phyloP scores from a whole-genome alignment of 2,888 invertebrate species.

The Drosophila picticornis region DNA sequence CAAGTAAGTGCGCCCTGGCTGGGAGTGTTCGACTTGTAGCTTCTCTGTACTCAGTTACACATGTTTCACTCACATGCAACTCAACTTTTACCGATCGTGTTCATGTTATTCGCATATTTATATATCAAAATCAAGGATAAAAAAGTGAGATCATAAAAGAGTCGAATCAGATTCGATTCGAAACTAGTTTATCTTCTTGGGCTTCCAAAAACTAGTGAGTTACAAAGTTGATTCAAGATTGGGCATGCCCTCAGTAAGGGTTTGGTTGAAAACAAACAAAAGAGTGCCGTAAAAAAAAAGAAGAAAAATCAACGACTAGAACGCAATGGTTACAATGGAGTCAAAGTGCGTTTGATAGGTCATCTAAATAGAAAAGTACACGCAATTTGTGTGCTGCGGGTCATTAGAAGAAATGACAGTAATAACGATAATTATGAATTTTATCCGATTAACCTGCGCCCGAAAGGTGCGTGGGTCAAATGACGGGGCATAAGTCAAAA shows the following conservation, averaged over 20 bases:
- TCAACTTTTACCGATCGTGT: neutral
- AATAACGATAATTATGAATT: conserved; percentile 86
- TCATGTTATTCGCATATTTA: neutral
- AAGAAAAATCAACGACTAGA: conserved; percentile 49
- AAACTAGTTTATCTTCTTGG: neutral
- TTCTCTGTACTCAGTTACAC: conserved; percentile 10
- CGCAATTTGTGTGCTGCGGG: conserved; percentile 73
- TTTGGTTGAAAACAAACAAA: conserved; percentile 29
- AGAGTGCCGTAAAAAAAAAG: conserved; percentile 15
- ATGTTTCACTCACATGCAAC: neutral
- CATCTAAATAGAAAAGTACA: conserved; percentile 83
- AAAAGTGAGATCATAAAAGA: neutral
- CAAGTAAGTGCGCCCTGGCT: neutral
- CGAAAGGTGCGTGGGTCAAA: conserved; percentile 48
- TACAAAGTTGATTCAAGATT: neutral
- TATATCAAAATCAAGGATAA: neutral
- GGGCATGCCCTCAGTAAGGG: neutral
- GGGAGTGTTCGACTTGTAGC: neutral
- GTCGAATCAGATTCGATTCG: neutral
- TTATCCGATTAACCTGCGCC: conserved; percentile 83
- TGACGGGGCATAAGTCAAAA: conserved; percentile 62
- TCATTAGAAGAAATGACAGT: conserved; percentile 83
- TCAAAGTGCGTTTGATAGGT: conserved; percentile 81
- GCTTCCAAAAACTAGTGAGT: neutral
- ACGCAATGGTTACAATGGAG: conserved; percentile 44